Conservation (phyloP, 2,888 invertebrate genomes). For the Gymnocheta viridis region DNA sequence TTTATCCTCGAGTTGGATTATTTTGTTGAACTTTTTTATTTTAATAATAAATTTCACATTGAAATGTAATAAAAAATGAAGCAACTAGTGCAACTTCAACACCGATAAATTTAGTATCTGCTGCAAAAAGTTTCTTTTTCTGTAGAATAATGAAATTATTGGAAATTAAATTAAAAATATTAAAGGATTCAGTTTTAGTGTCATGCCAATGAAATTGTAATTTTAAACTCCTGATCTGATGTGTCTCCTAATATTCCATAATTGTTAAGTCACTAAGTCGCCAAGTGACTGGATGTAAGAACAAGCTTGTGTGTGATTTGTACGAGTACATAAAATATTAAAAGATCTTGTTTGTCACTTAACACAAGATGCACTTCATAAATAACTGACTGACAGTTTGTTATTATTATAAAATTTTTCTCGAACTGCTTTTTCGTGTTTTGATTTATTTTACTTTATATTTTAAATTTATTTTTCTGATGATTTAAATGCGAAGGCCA, state of each 20-base stretch:
- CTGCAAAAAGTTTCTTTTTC: too few relatives aligned
- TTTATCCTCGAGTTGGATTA: background rate
- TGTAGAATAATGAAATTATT: too few relatives aligned
- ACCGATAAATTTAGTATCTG: background rate
- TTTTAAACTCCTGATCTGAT: background rate
- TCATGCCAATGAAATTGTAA: too few relatives aligned
- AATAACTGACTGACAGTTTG: slow-evolving; percentile 2
- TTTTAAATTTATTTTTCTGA: background rate
- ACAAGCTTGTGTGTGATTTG: background rate
- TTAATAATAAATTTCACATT: background rate
- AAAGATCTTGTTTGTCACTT: slow-evolving; percentile 39
- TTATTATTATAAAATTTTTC: slow-evolving; percentile 7
- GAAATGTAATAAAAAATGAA: background rate
- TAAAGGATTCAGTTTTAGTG: too few relatives aligned
- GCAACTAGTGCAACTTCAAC: background rate
- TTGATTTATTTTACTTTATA: background rate
- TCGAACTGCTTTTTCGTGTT: background rate
- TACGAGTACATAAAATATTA: slow-evolving; percentile 2
- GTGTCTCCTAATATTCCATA: background rate
- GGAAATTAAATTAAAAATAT: background rate
- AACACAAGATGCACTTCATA: slow-evolving; percentile 26
- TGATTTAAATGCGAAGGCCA: slow-evolving; percentile 24
- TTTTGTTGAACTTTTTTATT: slow-evolving; percentile 10
- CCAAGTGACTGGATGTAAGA: background rate
- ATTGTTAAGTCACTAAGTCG: background rate